Evolutionary conservation across 2,113 vertebrate genomes (phyloP), one percentile per base, ranked within the genome.

Genomic region (Hypomesus transpacificus): DNA sequence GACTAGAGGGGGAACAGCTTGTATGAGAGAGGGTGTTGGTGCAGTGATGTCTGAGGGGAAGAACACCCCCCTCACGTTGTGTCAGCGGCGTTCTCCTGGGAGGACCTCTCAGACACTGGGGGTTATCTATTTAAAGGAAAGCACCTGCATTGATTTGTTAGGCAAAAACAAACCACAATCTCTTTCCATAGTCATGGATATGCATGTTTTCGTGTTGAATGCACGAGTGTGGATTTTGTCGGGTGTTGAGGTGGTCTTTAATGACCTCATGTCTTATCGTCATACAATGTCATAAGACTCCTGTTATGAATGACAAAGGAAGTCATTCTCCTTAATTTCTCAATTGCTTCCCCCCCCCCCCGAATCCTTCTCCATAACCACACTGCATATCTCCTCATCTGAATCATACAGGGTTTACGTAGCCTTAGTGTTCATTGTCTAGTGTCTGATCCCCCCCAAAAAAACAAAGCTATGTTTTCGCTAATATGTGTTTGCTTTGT

Each of bases 381-480:
- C 68, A 52, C 76, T 18, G n/a, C 69, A 52, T 62, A 66, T 26
- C 61, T 84, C 54, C 46, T 31, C 31, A 46, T 73, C 18, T 76
- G 66, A 77, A 58, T 76, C 66, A 77, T 57, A 61, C 24, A 1
- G 7, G 73, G 34, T 74, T 53, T 46, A 50, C 17, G 20, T 57
- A 14, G 50, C 54, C 71, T 62, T 53, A 72, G 62, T 26, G 13
- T 75, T 21, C 26, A 52, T 68, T 21, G 74, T 64, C 3, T 22
- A 21, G 60, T 56, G 1, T 26, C 39, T 69, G n/a, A 26, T 21
- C 28, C 63, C 50, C 51, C 17, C 39, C 13, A 60, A 76, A 76
- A 68, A 60, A 54, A 56, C 68, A 89, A 83, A 69, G 64, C 85
- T 74, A 80, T 53, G 50, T 66, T 57, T 20, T 14, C 52, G 60